Conservation (phyloP, 2,888 invertebrate species). For the Thereva unica region DNA sequence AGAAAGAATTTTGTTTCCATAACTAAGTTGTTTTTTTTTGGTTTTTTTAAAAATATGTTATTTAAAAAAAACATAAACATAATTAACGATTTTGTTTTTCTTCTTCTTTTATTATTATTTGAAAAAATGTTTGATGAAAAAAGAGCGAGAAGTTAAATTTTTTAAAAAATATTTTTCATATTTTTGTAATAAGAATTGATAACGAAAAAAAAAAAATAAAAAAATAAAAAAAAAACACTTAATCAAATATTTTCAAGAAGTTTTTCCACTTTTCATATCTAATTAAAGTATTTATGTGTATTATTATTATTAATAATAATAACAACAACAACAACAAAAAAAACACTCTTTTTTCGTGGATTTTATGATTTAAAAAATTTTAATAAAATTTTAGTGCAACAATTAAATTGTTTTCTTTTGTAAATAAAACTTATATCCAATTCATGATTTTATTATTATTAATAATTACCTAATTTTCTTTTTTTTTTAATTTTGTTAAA, state of each 20-base stretch:
- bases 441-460: slow-evolving; percentile 4
- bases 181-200: slow-evolving; percentile 35
- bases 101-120: slow-evolving; percentile 7
- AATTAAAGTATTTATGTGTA: not conserved
- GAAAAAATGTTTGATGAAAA: too few relatives aligned
- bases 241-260: slow-evolving; percentile 55
- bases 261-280: slow-evolving; percentile 52
- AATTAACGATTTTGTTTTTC: slow-evolving; percentile 34
- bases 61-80: slow-evolving; percentile 35
- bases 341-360: slow-evolving; percentile 42
- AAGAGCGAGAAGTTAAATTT: too few relatives aligned
- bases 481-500: not conserved
- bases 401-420: slow-evolving; percentile 1
- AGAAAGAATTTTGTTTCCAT: slow-evolving; percentile 19
- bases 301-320: too few relatives aligned
- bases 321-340: slow-evolving; percentile 22
- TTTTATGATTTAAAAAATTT: slow-evolving; percentile 31
- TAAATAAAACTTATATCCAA: not conserved
- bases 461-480: not conserved
- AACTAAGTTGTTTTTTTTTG: slow-evolving; percentile 14
- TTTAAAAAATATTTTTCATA: not conserved
- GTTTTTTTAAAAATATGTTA: slow-evolving; percentile 20
- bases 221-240: not conserved
- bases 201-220: slow-evolving; percentile 6
- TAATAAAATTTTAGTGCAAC: too few relatives aligned